These are phyloP conservation scores for Lepidochitona cinerea DNA, from an alignment of 2,888 invertebrate genomes.

Conservation along the genomic window DNA sequence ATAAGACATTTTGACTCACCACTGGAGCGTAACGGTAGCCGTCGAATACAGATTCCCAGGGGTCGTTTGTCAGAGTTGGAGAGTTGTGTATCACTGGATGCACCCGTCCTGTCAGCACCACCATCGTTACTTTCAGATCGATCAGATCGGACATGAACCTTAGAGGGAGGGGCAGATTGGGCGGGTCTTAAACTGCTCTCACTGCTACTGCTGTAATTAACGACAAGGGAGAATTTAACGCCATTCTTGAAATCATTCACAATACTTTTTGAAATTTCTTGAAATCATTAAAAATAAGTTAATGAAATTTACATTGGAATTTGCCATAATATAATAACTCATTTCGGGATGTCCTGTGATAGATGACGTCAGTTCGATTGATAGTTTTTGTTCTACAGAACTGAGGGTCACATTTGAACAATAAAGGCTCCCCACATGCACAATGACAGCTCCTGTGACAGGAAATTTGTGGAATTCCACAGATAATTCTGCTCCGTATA, in stretches of 20 bases:
- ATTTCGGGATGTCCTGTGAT: too few species aligned
- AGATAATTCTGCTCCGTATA: too few species aligned
- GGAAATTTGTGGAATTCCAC: too few species aligned
- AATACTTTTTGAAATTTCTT: not conserved
- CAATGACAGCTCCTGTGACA: too few species aligned
- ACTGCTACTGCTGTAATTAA: slow-evolving; percentile 43
- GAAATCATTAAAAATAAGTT: not conserved
- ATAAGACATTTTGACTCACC: slow-evolving; percentile 42
- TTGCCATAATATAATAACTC: too few species aligned
- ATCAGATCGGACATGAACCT: not conserved
- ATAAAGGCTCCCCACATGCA: too few species aligned
- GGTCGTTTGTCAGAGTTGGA: slow-evolving; percentile 43
- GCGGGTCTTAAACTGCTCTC: slow-evolving; percentile 33
- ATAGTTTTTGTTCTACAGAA: too few species aligned
- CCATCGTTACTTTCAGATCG: not conserved
- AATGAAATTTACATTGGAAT: too few species aligned
- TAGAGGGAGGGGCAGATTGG: not conserved
- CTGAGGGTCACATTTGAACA: too few species aligned
- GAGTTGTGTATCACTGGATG: slow-evolving; percentile 9
- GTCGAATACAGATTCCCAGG: slow-evolving; percentile 61
- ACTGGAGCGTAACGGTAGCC: slow-evolving; percentile 64
- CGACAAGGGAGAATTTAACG: not conserved
- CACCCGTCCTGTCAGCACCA: not conserved
- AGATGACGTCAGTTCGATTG: too few species aligned
- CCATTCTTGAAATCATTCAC: not conserved